phyloP scores from a whole-genome alignment of 64 coral and sea anemone species.

The Stylophora pistillata region DNA sequence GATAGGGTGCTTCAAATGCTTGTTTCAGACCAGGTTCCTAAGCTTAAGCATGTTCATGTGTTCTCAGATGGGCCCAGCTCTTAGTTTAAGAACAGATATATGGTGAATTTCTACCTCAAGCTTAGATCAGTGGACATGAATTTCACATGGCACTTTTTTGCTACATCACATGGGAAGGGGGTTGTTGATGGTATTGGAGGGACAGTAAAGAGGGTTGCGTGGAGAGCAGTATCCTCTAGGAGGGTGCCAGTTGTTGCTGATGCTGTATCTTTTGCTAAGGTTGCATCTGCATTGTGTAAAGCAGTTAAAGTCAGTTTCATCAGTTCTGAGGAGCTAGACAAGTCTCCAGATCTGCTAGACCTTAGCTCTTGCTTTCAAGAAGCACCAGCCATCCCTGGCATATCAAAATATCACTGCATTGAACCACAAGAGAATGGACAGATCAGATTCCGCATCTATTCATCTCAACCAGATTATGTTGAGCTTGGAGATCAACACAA shows the following conservation, averaged over 20 bases:
- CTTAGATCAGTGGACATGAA: neutral
- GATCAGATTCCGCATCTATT: neutral
- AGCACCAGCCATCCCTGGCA: neutral
- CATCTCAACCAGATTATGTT: slow-evolving; percentile 34
- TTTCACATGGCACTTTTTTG: slow-evolving; percentile 31
- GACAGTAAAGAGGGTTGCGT: slow-evolving; percentile 30
- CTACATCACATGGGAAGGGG: slow-evolving; percentile 28
- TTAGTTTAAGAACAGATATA: slow-evolving; percentile 39
- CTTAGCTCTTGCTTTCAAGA: slow-evolving; percentile 11
- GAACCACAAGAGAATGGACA: slow-evolving; percentile 19
- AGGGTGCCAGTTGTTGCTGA: slow-evolving; percentile 10
- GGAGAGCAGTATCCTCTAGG: slow-evolving; percentile 23
- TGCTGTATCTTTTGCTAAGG: slow-evolving; percentile 8
- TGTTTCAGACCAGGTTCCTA: neutral
- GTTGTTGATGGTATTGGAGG: slow-evolving; percentile 38
- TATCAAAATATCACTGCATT: slow-evolving; percentile 14
- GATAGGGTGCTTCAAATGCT: neutral
- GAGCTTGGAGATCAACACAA: slow-evolving; percentile 37
- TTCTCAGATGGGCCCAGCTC: slow-evolving; percentile 28
- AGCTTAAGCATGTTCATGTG: neutral
- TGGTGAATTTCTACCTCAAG: slow-evolving; percentile 38
- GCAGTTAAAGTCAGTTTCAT: slow-evolving; percentile 16
- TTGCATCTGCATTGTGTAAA: slow-evolving; percentile 5
- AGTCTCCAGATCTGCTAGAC: neutral
- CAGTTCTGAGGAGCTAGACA: neutral